Evolutionary conservation across 1,140 invertebrate species (phyloP), one percentile per base, ranked within the genome.

Genomic region (Drosophila suzukii): DNA sequence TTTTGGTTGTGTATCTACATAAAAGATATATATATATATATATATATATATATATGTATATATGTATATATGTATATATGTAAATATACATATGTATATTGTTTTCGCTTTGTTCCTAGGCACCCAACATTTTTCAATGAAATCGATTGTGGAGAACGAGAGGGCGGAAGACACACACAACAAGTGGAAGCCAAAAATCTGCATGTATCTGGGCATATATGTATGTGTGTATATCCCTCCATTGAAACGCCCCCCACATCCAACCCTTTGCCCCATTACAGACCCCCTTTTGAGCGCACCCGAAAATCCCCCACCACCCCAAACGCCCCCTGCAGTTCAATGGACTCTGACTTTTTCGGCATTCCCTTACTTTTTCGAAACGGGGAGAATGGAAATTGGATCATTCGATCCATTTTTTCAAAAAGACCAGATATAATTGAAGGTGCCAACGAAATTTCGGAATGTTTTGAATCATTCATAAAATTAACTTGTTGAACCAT

Each of bases 171-270:
- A 34, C 38, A 20, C 65, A 50, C 27, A 71, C 74, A 77, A 77
- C 75, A 77, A 77, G 75, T 77, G 74, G 73, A 77, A 77, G 73
- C 75, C 73, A 77, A 76, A 77, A 70, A 77, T 76, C 62, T 78
- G 73, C 62, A 71, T 71, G 43, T 38, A 11, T 24, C 2, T 46
- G 63, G 43, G 43, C 17, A 44, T 43, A 43, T 24, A 43, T 63
- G 58, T 66, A 15, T 41, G 11, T 62, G 43, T 15, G 24, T 57
- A 34, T 30, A 62, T 59, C 27, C 58, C 20, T 46, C 24, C 34
- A 36, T 36, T 36, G 15, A 62, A 62, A 27, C 27, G n/a, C 6
- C 41, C 62, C 61, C 27, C 8, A 12, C 27, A 32, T 7, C 20
- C 36, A 67, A 67, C 50, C 27, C 66, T 68, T 65, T 65, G 60